Conservation (phyloP, 2,888 invertebrate genomes). For the Coremacera marginata region DNA sequence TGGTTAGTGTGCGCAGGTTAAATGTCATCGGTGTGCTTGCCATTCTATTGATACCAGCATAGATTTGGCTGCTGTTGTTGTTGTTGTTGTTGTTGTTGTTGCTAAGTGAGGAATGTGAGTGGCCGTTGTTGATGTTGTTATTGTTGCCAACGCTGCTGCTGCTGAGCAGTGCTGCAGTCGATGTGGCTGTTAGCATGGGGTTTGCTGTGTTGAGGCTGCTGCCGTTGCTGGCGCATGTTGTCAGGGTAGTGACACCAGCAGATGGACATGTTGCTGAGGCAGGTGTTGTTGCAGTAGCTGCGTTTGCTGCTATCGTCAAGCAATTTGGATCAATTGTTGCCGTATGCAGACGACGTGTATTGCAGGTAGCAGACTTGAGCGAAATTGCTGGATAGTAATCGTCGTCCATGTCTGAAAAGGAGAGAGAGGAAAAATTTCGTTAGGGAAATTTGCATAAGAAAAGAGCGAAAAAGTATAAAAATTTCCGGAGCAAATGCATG, state of each 20-base stretch:
- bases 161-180: slow-evolving; percentile 38
- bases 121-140: slow-evolving; percentile 17
- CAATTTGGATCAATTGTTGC: slow-evolving; percentile 61
- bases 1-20: slow-evolving; percentile 51
- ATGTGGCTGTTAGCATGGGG: slow-evolving; percentile 48
- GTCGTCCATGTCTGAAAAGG: slow-evolving; percentile 84
- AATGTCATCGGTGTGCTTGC: slow-evolving; percentile 51
- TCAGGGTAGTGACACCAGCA: slow-evolving; percentile 39
- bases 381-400: slow-evolving; percentile 89
- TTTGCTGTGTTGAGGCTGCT: slow-evolving; percentile 32
- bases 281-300: slow-evolving; percentile 38
- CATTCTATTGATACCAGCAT: slow-evolving; percentile 49
- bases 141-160: slow-evolving; percentile 20
- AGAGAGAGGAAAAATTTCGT: background rate
- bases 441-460: too few species aligned
- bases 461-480: too few species aligned
- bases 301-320: slow-evolving; percentile 51
- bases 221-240: slow-evolving; percentile 41
- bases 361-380: slow-evolving; percentile 74
- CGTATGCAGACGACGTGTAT: slow-evolving; percentile 55
- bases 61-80: slow-evolving; percentile 44
- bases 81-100: slow-evolving; percentile 22
- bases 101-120: slow-evolving; percentile 19
- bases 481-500: too few species aligned
- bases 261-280: slow-evolving; percentile 27